Conservation (phyloP, 2,888 invertebrate genomes). For the Ypsolopha scabrella region DNA sequence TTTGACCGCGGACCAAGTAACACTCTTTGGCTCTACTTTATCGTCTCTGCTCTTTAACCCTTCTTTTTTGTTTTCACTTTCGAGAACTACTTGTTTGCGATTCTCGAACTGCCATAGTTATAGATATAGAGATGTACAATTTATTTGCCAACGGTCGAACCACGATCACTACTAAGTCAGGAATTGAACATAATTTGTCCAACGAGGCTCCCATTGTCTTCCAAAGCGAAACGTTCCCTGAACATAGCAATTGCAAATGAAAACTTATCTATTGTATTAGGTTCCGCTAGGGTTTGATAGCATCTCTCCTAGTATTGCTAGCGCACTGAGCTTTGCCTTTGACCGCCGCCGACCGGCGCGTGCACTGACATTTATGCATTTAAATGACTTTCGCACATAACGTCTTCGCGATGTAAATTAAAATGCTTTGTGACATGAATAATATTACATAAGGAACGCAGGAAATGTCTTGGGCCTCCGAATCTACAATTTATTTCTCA, state of each 20-base stretch:
- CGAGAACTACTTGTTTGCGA: not conserved
- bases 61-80: not conserved
- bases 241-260: not conserved
- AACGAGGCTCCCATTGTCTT: not conserved
- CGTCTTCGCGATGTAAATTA: not conserved
- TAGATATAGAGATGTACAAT: not conserved
- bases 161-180: not conserved
- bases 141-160: not conserved
- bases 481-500: too few species aligned
- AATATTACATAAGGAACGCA: not conserved
- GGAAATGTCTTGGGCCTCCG: not conserved
- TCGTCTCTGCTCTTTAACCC: not conserved
- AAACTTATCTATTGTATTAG: constrained; percentile 2
- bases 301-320: not conserved
- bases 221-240: not conserved
- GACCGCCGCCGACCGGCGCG: not conserved
- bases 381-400: constrained; percentile 1
- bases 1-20: not conserved
- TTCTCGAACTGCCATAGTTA: not conserved
- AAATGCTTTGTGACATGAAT: not conserved
- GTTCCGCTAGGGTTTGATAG: not conserved
- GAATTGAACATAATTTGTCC: not conserved
- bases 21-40: not conserved
- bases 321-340: not conserved
- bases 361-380: not conserved